phyloP scores from a whole-genome alignment of 1,140 invertebrate species.

The Diprion similis region DNA sequence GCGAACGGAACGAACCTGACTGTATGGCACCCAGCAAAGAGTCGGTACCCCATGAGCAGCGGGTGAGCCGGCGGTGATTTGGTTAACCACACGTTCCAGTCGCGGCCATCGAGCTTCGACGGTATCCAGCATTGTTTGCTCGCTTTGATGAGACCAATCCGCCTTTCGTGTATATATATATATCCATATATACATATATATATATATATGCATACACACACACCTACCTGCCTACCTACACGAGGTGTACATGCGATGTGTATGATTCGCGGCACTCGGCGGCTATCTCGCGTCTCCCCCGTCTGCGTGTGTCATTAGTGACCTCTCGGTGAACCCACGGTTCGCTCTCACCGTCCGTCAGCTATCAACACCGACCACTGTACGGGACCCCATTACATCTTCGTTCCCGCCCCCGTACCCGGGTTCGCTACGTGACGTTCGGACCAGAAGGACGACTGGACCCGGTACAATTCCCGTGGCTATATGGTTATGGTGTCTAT shows the following conservation, averaged over 20 bases:
- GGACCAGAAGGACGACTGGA: neutral
- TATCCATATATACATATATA: too few species aligned
- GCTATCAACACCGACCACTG: constrained; percentile 55
- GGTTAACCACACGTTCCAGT: constrained; percentile 58
- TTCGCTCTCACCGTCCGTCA: constrained; percentile 47
- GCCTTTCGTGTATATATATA: constrained; percentile 41
- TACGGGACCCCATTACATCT: constrained; percentile 20
- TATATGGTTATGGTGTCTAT: too few species aligned
- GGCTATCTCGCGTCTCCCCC: constrained; percentile 11
- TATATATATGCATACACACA: constrained; percentile 18
- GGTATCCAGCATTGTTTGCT: constrained; percentile 60
- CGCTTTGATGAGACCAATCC: constrained; percentile 63
- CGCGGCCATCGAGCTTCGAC: constrained; percentile 48
- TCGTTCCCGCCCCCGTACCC: neutral
- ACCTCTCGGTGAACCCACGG: constrained; percentile 46
- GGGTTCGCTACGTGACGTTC: constrained; percentile 1
- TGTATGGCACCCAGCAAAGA: constrained; percentile 7
- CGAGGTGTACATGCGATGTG: constrained; percentile 14
- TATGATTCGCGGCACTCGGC: constrained; percentile 16
- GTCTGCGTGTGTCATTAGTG: constrained; percentile 57
- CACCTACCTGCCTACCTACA: neutral
- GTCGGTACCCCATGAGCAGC: too few species aligned
- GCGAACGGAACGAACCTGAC: neutral
- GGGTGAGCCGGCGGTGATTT: constrained; percentile 50
- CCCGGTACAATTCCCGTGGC: neutral